Evolutionary conservation across 2,888 invertebrate genomes (phyloP).

Genomic region (Agrenia bidenticulata): DNA sequence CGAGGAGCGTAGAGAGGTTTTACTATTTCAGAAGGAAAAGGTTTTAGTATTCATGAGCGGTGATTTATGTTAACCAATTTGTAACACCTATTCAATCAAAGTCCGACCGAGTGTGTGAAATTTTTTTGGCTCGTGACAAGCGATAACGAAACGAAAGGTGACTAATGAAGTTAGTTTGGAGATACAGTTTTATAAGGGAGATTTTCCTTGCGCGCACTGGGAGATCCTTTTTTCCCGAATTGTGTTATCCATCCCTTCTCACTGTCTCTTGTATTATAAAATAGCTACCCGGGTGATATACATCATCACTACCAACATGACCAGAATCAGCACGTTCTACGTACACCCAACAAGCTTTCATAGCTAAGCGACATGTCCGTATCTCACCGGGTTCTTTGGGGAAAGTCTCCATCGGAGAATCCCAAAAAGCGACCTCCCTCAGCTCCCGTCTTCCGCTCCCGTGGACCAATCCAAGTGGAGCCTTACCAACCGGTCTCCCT

Average conservation of each 20-base stretch:
- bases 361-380: too few relatives aligned
- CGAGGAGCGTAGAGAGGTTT: too few relatives aligned
- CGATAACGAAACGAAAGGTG: constrained; percentile 56
- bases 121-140: constrained; percentile 53
- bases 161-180: constrained; percentile 55
- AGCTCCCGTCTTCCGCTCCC: constrained; percentile 48
- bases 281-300: constrained; percentile 11
- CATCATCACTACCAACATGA: background rate
- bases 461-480: constrained; percentile 46
- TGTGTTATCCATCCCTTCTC: constrained; percentile 32
- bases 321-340: background rate
- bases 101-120: constrained; percentile 44
- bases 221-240: constrained; percentile 38
- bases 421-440: constrained; percentile 40
- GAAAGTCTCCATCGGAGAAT: constrained; percentile 15
- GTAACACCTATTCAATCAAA: constrained; percentile 54
- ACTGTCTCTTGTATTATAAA: background rate
- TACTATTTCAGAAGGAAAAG: background rate
- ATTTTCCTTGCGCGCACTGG: constrained; percentile 36
- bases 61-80: constrained; percentile 53
- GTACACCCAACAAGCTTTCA: too few relatives aligned
- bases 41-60: constrained; percentile 53
- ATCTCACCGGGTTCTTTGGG: background rate
- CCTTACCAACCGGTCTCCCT: constrained; percentile 41
- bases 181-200: constrained; percentile 54